Evolutionary conservation across 1,140 invertebrate genomes (phyloP).

Genomic region (Saxidomus purpurata): DNA sequence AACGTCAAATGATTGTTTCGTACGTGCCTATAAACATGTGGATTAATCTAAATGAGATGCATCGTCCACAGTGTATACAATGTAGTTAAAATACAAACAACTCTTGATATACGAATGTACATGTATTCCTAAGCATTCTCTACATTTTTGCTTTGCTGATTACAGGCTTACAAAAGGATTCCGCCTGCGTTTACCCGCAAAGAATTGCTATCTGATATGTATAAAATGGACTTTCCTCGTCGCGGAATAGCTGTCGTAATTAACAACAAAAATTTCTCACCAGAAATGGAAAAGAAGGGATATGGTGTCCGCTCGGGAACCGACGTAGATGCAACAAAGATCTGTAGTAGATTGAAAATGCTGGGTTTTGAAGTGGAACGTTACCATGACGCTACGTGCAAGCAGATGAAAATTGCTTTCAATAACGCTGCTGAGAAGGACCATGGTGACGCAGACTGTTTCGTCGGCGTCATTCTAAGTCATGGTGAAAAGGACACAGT

Average conservation of each 20-base stretch:
- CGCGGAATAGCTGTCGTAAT: slow-evolving; percentile 54
- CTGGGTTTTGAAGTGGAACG: slow-evolving; percentile 50
- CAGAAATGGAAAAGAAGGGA: slow-evolving; percentile 37
- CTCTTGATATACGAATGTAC: no score
- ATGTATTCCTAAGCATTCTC: no score
- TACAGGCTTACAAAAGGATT: slow-evolving; percentile 37
- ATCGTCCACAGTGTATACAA: no score
- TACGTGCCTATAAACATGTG: no score
- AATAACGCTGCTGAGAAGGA: slow-evolving; percentile 44
- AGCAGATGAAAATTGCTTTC: slow-evolving; percentile 41
- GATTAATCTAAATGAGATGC: no score
- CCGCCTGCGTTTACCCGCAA: not conserved
- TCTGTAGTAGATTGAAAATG: slow-evolving; percentile 18
- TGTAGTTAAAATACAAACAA: no score
- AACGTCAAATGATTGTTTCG: no score
- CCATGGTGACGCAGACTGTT: slow-evolving; percentile 70
- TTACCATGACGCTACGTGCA: slow-evolving; percentile 52
- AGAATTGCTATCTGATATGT: slow-evolving; percentile 36
- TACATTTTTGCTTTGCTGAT: no score
- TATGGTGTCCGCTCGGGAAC: slow-evolving; percentile 52
- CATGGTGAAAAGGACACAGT: slow-evolving; percentile 78
- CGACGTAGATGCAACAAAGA: slow-evolving; percentile 52
- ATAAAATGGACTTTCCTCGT: slow-evolving; percentile 57
- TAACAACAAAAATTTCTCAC: slow-evolving; percentile 59
- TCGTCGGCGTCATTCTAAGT: slow-evolving; percentile 75